Base-by-base conservation (phyloP, 2,113 vertebrate species). In the Spilogale gracilis region DNA sequence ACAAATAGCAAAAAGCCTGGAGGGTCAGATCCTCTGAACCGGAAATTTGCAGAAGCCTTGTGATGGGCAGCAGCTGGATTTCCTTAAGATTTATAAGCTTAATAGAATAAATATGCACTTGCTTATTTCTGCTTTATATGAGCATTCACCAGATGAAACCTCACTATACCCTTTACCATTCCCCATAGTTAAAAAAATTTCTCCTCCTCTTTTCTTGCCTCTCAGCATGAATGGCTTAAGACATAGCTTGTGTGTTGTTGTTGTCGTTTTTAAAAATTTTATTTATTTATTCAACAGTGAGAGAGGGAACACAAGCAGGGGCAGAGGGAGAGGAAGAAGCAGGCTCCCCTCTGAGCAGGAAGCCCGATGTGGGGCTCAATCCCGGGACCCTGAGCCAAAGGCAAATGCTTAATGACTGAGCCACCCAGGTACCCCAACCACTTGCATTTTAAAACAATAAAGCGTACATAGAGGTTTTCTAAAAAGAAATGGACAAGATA, bases 51-150 rank as follows among this genome's bases (percentile, higher is more conserved):
- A 96, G 97, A 92, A 96, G 92, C 74, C 32, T 90, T 58, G 71
- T 32, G 69, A 92, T 80, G 21, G 18, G 32, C 93, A 69, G 93
- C 97, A 97, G 97, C 96, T 98, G 97, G 96, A 88, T 94, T 96
- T 95, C 54, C 97, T 98, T 97, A 96, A 95, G 97, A 94, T 65
- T 96, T 90, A 76, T 69, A 82, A 78, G 79, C 95, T 98, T 97
- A 97, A 96, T 91, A 96, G 76, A 38, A 90, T 97, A 98, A 98
- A 96, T 50, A 81, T 93, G 63, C 82, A 91, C 96, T 97, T 98
- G 94, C 97, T 98, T 94, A 95, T 98, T 96, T 97, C 97, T 89
- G 95, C 94, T 98, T 94, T 89, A 92, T 71, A 96, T 76, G 96
- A 98, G 94, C 80, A 94, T 95, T 65, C 95, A 76, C 89, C 97